Evolutionary conservation across 2,888 invertebrate species (phyloP).

Genomic region (Drosophila imparisetae): DNA sequence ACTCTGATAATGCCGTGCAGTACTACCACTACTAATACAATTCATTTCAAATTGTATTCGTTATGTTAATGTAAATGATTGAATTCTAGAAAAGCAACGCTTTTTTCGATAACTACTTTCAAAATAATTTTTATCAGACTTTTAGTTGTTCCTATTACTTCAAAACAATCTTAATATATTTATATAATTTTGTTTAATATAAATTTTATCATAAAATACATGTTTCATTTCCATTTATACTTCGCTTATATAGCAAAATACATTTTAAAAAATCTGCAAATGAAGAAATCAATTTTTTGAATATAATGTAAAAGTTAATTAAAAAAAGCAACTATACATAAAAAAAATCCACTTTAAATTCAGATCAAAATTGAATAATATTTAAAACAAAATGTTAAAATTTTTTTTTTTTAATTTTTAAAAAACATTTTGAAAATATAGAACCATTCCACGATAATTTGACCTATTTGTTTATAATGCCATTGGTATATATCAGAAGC

Average conservation of each 20-base stretch:
- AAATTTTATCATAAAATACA: background rate
- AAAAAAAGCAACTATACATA: fast-evolving
- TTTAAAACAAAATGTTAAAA: background rate
- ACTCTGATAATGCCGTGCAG: background rate
- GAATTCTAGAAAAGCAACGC: no score
- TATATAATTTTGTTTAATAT: background rate
- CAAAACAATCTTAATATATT: background rate
- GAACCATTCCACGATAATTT: background rate
- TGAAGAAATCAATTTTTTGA: background rate
- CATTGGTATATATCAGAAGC: background rate
- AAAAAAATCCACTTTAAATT: no score
- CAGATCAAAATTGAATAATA: background rate
- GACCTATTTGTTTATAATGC: background rate
- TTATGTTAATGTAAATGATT: background rate
- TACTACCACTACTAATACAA: background rate
- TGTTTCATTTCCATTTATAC: background rate
- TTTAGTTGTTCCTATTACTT: background rate
- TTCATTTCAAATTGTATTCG: background rate
- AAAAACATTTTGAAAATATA: background rate
- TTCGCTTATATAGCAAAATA: background rate
- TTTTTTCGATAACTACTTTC: background rate
- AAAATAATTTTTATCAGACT: background rate
- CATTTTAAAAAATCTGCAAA: background rate
- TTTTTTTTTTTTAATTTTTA: background rate
- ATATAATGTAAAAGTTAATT: background rate